A percentile compares a stretch with the other conserved stretches of the same genome.
Evolutionary conservation across 2,797 vertebrate species (phyloP).

Genomic region (Fratercula arctica): DNA sequence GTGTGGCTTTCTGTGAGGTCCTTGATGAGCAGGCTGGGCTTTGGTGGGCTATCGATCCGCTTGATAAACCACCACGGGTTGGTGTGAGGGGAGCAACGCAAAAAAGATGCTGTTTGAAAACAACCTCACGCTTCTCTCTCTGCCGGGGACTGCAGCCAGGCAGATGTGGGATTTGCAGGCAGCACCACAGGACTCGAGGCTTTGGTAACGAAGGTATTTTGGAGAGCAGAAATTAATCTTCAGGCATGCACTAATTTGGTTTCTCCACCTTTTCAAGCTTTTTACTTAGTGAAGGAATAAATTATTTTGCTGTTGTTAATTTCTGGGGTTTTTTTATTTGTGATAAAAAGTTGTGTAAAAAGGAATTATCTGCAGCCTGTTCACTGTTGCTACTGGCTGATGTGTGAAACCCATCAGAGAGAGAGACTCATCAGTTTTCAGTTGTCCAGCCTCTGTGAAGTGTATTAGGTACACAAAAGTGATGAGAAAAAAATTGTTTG

Average conservation of each 20-base stretch:
- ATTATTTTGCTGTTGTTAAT: neutral
- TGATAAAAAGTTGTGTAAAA: neutral
- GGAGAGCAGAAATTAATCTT: neutral
- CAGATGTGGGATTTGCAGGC: neutral
- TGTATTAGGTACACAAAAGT: neutral
- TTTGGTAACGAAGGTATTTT: neutral
- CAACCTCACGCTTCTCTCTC: accelerated
- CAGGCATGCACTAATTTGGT: neutral
- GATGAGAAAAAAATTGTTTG: neutral
- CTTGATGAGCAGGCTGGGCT: neutral
- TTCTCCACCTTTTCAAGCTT: neutral
- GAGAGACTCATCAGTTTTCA: neutral
- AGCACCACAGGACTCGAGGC: accelerated
- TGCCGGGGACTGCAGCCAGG: neutral
- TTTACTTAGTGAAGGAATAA: neutral
- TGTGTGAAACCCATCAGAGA: neutral
- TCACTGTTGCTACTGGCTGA: neutral
- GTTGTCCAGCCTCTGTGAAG: neutral
- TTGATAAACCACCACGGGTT: neutral
- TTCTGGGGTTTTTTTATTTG: neutral
- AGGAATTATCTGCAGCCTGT: neutral
- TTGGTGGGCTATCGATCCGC: accelerated
- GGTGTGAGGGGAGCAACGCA: neutral
- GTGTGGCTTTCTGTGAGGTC: neutral
- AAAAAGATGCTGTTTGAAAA: neutral